These are phyloP conservation scores for Schlechtendalia chinensis DNA, from an alignment of 1,140 invertebrate species.

Conservation along the genomic window DNA sequence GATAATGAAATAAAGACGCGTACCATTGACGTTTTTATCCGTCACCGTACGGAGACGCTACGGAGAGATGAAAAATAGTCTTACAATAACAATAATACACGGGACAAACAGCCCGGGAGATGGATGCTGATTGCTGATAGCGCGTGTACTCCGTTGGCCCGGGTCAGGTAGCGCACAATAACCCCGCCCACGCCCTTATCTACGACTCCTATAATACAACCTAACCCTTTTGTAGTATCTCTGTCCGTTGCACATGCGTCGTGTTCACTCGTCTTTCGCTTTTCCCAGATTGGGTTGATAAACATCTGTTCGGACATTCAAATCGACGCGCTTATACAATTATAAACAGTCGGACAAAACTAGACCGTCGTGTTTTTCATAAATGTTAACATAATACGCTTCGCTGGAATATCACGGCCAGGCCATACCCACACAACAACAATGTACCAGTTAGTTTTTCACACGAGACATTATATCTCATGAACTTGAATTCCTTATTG, in stretches of 20 bases:
- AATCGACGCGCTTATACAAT: conserved; percentile 30
- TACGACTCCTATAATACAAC: conserved; percentile 36
- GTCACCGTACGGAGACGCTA: conserved; percentile 1
- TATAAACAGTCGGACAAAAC: conserved; percentile 26
- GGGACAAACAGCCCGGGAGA: conserved; percentile 19
- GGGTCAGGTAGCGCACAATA: conserved; percentile 40
- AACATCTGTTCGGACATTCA: conserved; percentile 38
- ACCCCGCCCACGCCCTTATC: conserved; percentile 33
- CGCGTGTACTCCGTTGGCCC: conserved; percentile 11
- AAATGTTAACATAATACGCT: conserved; percentile 32
- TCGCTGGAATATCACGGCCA: conserved; percentile 5
- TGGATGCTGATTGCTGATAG: conserved; percentile 26
- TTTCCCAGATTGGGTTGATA: conserved; percentile 29
- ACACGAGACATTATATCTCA: background rate
- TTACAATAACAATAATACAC: conserved; percentile 19
- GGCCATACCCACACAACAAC: background rate
- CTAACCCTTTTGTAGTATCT: conserved; percentile 29
- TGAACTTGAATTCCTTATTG: too few species aligned
- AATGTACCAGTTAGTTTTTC: conserved; percentile 10
- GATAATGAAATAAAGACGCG: background rate
- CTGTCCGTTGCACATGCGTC: background rate
- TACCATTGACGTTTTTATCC: conserved; percentile 21
- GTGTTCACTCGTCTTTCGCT: conserved; percentile 16
- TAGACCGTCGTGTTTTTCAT: conserved; percentile 26
- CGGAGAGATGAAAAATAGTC: conserved; percentile 26